Base-by-base conservation (phyloP, 2,797 vertebrate species). In the Hippoglossus hippoglossus region DNA sequence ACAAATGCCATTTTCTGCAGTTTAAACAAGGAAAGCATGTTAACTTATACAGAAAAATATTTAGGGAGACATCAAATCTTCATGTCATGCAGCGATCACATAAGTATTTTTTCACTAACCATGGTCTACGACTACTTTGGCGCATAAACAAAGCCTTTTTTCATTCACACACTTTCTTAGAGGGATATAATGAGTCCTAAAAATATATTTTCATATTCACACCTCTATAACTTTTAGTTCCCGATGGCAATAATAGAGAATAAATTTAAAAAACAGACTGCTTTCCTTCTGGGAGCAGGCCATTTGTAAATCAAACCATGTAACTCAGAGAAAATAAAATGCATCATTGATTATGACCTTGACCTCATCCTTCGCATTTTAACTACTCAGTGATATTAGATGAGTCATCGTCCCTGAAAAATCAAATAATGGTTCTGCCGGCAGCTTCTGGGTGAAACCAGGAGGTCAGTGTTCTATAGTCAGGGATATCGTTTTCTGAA, bases 311-410 rank as follows among this genome's bases (percentile, higher is more conserved):
- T 83, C 85, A 83, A 89, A 87, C 41, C 39, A 12, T 41, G 39
- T 41, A 0, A 41, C 39, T 41, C 50, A 18, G 39, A 49, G 77
- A 64, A 85, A 83, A 87, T 83, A 84, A 87, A 88, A 85, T 62
- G 79, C 81, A 63, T 34, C 58, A 76, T 71, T 90, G 83, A 90
- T 86, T 81, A 84, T 72, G 81, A 84, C 79, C 80, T 79, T 87
- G 88, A 86, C 72, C 77, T 61, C 47, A 58, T 64, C 44, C 79
- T 52, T 49, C 46, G 46, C 56, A 67, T 82, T 81, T 79, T 80
- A 79, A 80, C 59, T 80, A 79, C 59, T 67, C 46, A 47, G 21
- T 80, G 63, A 72, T 61, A 83, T 77, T 57, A 64, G 51, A 75
- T 52, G 73, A 86, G 80, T 75, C 79, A 69, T 80, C 65, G 71